Conservation (phyloP, 2,113 vertebrate species). For the Ictalurus punctatus region DNA sequence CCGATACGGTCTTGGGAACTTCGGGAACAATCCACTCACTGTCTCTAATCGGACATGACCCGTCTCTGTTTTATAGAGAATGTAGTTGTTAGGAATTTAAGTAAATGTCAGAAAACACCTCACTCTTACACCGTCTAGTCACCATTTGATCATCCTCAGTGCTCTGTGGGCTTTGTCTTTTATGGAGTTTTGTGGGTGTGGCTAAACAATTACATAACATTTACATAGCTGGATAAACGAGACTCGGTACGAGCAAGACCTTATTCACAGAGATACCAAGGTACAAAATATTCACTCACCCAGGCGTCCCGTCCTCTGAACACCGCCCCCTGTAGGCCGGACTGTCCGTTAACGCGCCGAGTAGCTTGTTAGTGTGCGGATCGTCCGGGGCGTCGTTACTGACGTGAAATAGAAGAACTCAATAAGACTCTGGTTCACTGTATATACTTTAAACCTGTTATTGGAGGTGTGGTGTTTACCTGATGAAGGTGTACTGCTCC, state of each 20-base stretch:
- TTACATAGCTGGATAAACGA: neutral
- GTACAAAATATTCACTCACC: constrained; percentile 74
- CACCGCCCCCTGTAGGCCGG: constrained; percentile 90
- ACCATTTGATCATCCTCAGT: neutral
- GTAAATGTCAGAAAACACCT: neutral
- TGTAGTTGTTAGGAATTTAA: neutral
- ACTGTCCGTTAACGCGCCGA: constrained; percentile 77
- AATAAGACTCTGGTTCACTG: neutral
- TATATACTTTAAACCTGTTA: neutral
- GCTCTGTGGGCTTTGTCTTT: neutral
- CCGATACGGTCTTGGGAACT: constrained; percentile 73
- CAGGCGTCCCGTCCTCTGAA: constrained; percentile 77
- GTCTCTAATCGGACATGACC: constrained; percentile 73
- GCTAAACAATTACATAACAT: no score
- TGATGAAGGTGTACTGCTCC: constrained; percentile 92
- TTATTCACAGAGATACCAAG: neutral
- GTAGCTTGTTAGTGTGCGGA: constrained; percentile 75
- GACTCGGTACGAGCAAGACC: neutral
- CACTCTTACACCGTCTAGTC: neutral
- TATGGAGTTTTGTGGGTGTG: neutral
- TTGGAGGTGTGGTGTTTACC: constrained; percentile 68
- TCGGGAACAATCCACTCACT: constrained; percentile 76
- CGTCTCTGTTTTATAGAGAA: constrained; percentile 64
- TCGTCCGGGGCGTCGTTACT: constrained; percentile 94
- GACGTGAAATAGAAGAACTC: constrained; percentile 17